phyloP scores from a whole-genome alignment of 1,140 invertebrate species.

The Trissolcus basalis region DNA sequence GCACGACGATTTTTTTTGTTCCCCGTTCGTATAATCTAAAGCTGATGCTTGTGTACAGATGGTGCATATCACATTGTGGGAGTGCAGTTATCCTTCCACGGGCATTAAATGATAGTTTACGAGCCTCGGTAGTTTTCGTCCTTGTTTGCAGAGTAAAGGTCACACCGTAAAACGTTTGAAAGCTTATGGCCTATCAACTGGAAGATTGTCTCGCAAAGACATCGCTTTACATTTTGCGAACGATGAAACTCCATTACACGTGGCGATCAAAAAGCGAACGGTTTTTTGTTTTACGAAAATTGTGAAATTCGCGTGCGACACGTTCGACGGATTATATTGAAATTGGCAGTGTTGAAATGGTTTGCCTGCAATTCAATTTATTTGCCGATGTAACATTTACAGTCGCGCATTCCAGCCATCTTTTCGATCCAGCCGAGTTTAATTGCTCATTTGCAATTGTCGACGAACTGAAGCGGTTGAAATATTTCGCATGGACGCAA shows the following conservation, averaged over 20 bases:
- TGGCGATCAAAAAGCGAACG: too few species aligned
- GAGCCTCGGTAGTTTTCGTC: conserved; percentile 61
- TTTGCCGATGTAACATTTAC: too few species aligned
- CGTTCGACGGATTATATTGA: too few species aligned
- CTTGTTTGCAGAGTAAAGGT: conserved; percentile 68
- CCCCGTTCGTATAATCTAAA: conserved; percentile 53
- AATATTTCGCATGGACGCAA: not conserved
- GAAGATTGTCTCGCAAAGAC: conserved; percentile 55
- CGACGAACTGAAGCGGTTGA: conserved; percentile 2
- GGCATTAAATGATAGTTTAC: conserved; percentile 67
- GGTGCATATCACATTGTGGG: conserved; percentile 59
- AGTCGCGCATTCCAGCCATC: too few species aligned
- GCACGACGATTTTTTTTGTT: too few species aligned
- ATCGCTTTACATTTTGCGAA: conserved; percentile 13
- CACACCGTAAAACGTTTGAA: conserved; percentile 48
- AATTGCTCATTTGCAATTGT: conserved; percentile 18
- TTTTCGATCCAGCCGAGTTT: not conserved
- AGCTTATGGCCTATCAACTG: conserved; percentile 54
- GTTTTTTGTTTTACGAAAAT: too few species aligned
- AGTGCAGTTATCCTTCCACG: conserved; percentile 65
- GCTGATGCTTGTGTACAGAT: conserved; percentile 53
- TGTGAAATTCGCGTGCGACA: too few species aligned
- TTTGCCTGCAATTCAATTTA: too few species aligned
- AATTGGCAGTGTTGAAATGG: too few species aligned
- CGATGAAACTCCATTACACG: not conserved